Conservation (phyloP, 2,113 vertebrate genomes). For the Macquaria australasica region DNA sequence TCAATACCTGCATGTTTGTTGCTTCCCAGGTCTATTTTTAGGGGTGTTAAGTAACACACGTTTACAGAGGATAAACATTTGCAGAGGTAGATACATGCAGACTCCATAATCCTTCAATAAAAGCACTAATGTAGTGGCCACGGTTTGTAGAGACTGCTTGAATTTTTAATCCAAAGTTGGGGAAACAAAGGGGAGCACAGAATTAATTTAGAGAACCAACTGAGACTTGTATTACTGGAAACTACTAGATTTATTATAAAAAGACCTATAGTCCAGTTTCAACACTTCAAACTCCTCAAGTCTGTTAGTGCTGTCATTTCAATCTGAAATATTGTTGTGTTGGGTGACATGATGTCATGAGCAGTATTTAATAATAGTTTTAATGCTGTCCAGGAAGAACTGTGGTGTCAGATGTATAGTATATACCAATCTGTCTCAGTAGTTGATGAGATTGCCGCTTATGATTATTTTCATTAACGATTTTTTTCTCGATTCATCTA, state of each 20-base stretch:
- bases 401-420: too few species aligned
- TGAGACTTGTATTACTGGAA: not conserved
- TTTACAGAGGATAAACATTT: not conserved
- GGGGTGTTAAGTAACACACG: not conserved
- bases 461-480: not conserved
- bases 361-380: not conserved
- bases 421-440: not conserved
- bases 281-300: not conserved
- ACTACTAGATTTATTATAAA: not conserved
- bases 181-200: not conserved
- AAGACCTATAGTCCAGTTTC: not conserved
- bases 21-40: slow-evolving; percentile 35
- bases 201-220: not conserved
- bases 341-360: not conserved
- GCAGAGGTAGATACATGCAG: not conserved
- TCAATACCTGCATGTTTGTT: slow-evolving; percentile 27
- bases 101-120: not conserved
- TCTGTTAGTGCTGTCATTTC: not conserved
- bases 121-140: not conserved
- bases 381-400: too few species aligned
- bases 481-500: not conserved
- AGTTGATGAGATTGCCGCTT: not conserved
- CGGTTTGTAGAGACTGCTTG: not conserved
- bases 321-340: not conserved
- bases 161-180: not conserved